Evolutionary conservation across 2,113 vertebrate species (phyloP).

Genomic region (Tachycineta bicolor): DNA sequence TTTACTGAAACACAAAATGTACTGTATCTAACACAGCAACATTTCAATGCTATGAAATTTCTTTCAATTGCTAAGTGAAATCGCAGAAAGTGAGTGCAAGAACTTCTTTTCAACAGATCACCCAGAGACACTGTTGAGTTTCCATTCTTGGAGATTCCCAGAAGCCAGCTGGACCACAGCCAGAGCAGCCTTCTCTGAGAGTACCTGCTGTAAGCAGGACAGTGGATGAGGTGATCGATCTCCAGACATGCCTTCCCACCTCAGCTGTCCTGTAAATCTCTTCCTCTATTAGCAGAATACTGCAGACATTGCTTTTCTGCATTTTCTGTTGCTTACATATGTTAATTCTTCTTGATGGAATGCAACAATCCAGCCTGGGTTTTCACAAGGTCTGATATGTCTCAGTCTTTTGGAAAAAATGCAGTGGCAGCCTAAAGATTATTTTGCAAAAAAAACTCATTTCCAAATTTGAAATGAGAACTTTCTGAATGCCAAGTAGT

Average conservation of each 20-base stretch:
- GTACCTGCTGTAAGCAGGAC: neutral
- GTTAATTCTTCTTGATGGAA: neutral
- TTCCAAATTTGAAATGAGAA: neutral
- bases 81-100: neutral
- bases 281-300: neutral
- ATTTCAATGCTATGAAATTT: neutral
- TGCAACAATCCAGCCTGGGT: neutral
- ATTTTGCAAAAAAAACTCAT: neutral
- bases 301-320: neutral
- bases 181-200: neutral
- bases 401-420: neutral
- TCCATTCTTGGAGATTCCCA: neutral
- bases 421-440: neutral
- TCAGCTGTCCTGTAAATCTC: neutral
- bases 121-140: neutral
- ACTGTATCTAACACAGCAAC: neutral
- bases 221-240: neutral
- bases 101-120: neutral
- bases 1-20: neutral
- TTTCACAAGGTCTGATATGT: neutral
- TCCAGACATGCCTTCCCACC: neutral
- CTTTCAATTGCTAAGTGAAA: neutral
- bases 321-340: fast-evolving
- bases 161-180: neutral
- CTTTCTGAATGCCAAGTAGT: neutral